Base-by-base conservation (phyloP, 2,113 vertebrate species). In the Recurvirostra avosetta region DNA sequence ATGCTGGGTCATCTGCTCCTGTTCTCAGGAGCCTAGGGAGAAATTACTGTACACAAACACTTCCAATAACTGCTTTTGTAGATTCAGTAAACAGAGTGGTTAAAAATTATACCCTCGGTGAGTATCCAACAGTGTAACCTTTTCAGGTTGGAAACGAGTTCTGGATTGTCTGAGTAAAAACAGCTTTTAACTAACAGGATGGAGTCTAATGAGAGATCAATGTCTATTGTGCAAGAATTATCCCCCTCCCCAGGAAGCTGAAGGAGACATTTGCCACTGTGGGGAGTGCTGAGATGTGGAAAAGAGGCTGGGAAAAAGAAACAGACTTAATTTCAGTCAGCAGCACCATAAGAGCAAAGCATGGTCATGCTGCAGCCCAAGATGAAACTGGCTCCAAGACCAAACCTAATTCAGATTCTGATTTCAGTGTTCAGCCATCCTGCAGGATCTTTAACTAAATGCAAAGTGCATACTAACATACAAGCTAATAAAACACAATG, bases 161-260 rank as follows among this genome's bases (percentile, higher is more conserved):
- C 91, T 91, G 93, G 86, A 85, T 91, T 96, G 88, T 94, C 81
- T 90, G 86, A 94, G 92, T 95, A 73, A 96, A 97, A 97, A 36
- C 88, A 89, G 96, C 95, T 97, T 94, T 97, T 96, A 97, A 97
- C 85, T 83, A 96, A 95, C 81, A 91, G 96, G 96, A 95, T 96
- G 97, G 94, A 95, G 86, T 77, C 87, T 97, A 97, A 97, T 96
- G 94, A 97, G 91, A 92, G 91, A 94, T 94, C 93, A 83, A 49
- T 92, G 87, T 58, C 68, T 94, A 85, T 94, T 94, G 89, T 77
- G 36, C 49, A 58, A 97, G 85, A 92, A 97, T 97, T 94, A 94
- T 93, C 49, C 58, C 55, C 59, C 91, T 91, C 89, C 53, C 78
- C 49, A 90, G 97, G 96, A 95, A 87, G 77, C 88, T 76, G 8